Conservation (phyloP, 2,888 invertebrate genomes). For the Drosophila pegasa region DNA sequence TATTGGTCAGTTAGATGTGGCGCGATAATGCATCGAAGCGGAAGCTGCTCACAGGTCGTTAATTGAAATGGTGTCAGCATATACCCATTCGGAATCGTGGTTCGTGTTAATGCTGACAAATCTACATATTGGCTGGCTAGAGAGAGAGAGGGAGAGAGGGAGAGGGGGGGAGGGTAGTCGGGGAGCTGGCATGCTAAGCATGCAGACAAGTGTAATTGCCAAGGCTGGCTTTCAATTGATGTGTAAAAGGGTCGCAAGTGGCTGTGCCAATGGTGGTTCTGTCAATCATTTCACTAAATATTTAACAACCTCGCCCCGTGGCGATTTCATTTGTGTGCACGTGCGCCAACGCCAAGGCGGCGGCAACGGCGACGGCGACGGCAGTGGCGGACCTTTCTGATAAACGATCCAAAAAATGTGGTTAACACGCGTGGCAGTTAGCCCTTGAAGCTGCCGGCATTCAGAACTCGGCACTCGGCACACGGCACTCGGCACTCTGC, state of each 20-base stretch:
- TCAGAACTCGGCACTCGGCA: neutral
- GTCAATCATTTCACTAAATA: conserved; percentile 67
- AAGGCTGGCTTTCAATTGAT: conserved; percentile 4
- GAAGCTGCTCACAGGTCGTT: conserved; percentile 33
- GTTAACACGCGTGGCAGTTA: conserved; percentile 54
- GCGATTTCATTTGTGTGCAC: conserved; percentile 52
- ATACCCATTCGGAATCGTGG: conserved; percentile 9
- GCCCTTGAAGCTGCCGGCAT: conserved; percentile 11
- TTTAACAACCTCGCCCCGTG: conserved; percentile 53
- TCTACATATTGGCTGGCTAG: conserved; percentile 9
- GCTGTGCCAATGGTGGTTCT: conserved; percentile 22
- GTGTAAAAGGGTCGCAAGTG: conserved; percentile 2
- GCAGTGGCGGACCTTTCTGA: conserved; percentile 22
- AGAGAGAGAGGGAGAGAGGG: neutral
- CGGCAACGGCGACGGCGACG: too few relatives aligned
- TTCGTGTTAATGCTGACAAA: conserved; percentile 23
- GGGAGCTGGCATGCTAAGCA: neutral
- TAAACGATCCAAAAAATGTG: conserved; percentile 57
- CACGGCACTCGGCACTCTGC: conserved; percentile 5
- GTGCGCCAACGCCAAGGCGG: conserved; percentile 8
- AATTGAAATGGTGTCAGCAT: conserved; percentile 52
- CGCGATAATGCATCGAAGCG: conserved; percentile 50
- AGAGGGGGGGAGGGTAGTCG: too few relatives aligned
- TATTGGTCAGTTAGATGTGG: conserved; percentile 34
- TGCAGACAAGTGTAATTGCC: conserved; percentile 1